Percentiles rank a stretch among this genome's conserved stretches.
Evolutionary conservation across 2,888 invertebrate genomes (phyloP).

Genomic region (Oligia latruncula): DNA sequence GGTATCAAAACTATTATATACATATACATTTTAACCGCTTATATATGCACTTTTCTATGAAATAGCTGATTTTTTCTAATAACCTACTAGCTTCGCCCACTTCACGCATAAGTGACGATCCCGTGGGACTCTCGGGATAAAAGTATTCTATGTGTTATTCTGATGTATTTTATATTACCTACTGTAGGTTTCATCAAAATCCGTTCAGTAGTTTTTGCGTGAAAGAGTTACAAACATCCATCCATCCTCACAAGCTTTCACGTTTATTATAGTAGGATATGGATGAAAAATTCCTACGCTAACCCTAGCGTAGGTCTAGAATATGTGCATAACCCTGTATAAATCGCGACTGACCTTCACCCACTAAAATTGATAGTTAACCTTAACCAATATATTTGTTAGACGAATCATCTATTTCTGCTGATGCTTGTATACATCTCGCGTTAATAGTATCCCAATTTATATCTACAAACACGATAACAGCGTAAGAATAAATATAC

Average conservation of each 20-base stretch:
- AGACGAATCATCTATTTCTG: conserved; percentile 23
- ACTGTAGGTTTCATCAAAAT: too few relatives aligned
- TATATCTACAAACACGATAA: conserved; percentile 25
- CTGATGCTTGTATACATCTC: conserved; percentile 22
- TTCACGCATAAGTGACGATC: too few relatives aligned
- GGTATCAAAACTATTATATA: too few relatives aligned
- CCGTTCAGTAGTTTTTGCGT: too few relatives aligned
- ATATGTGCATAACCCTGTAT: background rate
- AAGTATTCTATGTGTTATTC: too few relatives aligned
- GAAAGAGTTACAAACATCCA: too few relatives aligned
- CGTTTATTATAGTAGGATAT: too few relatives aligned
- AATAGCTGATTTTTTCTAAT: background rate
- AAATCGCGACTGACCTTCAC: conserved; percentile 10
- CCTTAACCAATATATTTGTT: conserved; percentile 24
- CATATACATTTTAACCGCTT: too few relatives aligned
- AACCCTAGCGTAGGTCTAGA: background rate
- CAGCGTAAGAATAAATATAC: conserved; percentile 25
- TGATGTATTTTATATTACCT: too few relatives aligned
- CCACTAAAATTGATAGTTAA: conserved; percentile 25
- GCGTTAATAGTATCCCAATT: conserved; percentile 9
- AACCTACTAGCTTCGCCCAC: too few relatives aligned
- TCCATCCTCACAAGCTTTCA: too few relatives aligned
- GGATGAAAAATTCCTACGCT: background rate
- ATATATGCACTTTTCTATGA: background rate
- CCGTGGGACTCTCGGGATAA: too few relatives aligned